Conservation (phyloP, 1,140 invertebrate genomes). For the Zelostemma sp. region DNA sequence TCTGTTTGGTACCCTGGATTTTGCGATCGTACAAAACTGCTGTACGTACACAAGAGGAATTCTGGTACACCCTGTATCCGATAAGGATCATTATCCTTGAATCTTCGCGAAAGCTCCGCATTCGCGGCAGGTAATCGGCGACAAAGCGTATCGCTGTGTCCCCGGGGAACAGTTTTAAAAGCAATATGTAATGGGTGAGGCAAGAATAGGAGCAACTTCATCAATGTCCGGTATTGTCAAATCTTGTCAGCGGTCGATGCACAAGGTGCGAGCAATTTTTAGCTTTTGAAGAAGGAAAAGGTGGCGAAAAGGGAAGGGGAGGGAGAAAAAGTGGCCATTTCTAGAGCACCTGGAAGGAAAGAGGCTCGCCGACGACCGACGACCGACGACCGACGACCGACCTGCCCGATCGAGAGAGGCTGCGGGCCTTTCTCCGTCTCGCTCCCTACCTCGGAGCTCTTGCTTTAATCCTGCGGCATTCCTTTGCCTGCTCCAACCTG, state of each 20-base stretch:
- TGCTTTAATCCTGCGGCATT: constrained; percentile 56
- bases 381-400: constrained; percentile 20
- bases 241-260: not conserved
- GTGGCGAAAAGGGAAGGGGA: constrained; percentile 2
- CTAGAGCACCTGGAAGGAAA: constrained; percentile 23
- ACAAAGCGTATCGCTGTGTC: not conserved
- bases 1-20: not conserved
- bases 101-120: not conserved
- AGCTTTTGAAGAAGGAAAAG: not conserved
- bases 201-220: not conserved
- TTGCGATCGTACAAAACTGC: not conserved
- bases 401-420: too few relatives aligned
- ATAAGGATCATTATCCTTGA: not conserved
- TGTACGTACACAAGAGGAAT: not conserved
- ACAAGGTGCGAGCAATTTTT: too few relatives aligned
- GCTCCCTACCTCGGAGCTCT: constrained; percentile 4
- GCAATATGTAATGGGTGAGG: not conserved
- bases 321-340: not conserved
- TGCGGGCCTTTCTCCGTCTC: not conserved
- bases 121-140: not conserved
- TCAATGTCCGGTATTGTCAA: not conserved
- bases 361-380: constrained; percentile 30
- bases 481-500: constrained; percentile 62
- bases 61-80: not conserved
- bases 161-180: not conserved